These are phyloP conservation scores for Plecturocebus donacophilus DNA, from an alignment of 2,113 vertebrate species.

Conservation along the genomic window DNA sequence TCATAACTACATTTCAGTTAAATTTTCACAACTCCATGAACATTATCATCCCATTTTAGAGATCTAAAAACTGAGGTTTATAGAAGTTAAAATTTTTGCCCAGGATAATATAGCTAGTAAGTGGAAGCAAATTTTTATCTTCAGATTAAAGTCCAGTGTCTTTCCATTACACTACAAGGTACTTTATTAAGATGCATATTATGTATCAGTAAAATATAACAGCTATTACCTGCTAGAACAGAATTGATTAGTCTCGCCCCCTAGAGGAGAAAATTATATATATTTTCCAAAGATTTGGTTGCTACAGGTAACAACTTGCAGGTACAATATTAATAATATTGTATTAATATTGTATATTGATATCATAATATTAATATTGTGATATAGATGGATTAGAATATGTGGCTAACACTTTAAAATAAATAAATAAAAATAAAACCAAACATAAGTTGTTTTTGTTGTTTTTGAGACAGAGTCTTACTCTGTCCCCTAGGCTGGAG, in stretches of 20 bases:
- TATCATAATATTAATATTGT: not conserved
- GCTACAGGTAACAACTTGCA: not conserved
- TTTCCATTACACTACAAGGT: slow-evolving; percentile 2
- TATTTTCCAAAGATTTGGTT: slow-evolving; percentile 38
- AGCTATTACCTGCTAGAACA: not conserved
- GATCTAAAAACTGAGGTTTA: slow-evolving; percentile 4
- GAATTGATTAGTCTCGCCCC: slow-evolving; percentile 28
- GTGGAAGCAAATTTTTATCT: not conserved
- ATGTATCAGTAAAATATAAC: slow-evolving; percentile 32
- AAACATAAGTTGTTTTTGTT: not conserved
- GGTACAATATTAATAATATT: not conserved
- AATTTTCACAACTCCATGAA: not conserved
- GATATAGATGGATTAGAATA: slow-evolving; percentile 3
- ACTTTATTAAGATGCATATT: slow-evolving; percentile 46
- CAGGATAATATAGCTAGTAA: not conserved
- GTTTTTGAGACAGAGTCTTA: not conserved
- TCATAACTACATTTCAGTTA: not conserved
- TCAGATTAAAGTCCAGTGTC: not conserved
- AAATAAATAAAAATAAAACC: not conserved
- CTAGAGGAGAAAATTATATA: slow-evolving; percentile 50
- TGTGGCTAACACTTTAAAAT: slow-evolving; percentile 30
- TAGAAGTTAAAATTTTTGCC: not conserved
- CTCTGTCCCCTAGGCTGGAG: too few relatives aligned
- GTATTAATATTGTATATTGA: too few relatives aligned
- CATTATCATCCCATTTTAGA: not conserved